These are phyloP conservation scores for Dysdera silvatica DNA, from an alignment of 1,140 invertebrate species.

Conservation along the genomic window DNA sequence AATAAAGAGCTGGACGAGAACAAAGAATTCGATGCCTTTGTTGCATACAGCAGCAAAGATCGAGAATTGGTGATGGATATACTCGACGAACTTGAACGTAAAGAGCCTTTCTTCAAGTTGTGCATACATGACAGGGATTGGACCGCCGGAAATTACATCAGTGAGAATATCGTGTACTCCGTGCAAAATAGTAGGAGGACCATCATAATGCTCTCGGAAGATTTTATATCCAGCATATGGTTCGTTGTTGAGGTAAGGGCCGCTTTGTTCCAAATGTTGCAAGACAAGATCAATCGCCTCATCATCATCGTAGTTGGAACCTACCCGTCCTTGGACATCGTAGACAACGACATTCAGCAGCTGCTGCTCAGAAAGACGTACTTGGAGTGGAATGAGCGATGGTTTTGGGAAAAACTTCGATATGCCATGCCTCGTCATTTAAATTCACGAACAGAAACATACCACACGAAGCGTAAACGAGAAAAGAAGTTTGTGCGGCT, in stretches of 20 bases:
- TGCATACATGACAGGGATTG: constrained; percentile 86
- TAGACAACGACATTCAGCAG: constrained; percentile 39
- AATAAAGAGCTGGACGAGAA: constrained; percentile 59
- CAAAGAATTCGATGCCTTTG: constrained; percentile 72
- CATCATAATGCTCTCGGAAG: constrained; percentile 81
- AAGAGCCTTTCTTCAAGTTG: constrained; percentile 54
- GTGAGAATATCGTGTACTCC: constrained; percentile 80
- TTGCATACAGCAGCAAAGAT: constrained; percentile 72
- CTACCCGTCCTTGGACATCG: constrained; percentile 27
- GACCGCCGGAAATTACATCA: constrained; percentile 65
- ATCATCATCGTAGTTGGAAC: constrained; percentile 80
- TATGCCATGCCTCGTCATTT: constrained; percentile 42
- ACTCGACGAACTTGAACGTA: constrained; percentile 52
- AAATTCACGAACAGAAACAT: too few relatives aligned
- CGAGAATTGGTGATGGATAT: constrained; percentile 57
- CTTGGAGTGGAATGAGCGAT: constrained; percentile 39
- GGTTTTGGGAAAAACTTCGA: constrained; percentile 43
- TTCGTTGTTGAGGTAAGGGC: constrained; percentile 74
- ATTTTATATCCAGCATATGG: constrained; percentile 89
- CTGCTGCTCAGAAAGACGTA: constrained; percentile 46
- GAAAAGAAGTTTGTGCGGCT: too few relatives aligned
- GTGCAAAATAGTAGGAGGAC: constrained; percentile 78
- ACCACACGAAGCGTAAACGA: too few relatives aligned
- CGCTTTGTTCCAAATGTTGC: constrained; percentile 53
- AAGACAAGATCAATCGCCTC: constrained; percentile 44